Conservation (phyloP, 2,113 vertebrate species). For the Calidris pugnax region DNA sequence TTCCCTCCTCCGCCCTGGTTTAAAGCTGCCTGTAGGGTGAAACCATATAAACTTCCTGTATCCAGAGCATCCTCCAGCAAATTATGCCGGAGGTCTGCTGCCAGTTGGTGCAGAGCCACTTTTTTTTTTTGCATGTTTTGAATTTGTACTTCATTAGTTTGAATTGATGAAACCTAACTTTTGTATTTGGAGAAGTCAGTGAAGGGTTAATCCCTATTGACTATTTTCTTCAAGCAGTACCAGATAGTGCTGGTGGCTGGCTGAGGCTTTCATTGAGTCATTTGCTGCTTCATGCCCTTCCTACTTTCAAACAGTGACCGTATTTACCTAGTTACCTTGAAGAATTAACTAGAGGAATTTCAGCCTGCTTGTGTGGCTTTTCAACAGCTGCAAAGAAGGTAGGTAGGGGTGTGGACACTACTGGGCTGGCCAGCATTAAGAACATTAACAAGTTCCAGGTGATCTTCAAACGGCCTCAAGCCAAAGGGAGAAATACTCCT, state of each 20-base stretch:
- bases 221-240: neutral
- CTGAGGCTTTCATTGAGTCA: neutral
- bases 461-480: neutral
- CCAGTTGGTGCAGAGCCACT: neutral
- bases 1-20: neutral
- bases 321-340: neutral
- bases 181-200: neutral
- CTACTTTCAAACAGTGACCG: neutral
- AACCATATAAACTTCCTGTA: neutral
- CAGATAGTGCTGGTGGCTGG: neutral
- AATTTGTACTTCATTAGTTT: neutral
- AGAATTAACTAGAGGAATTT: neutral
- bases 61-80: neutral
- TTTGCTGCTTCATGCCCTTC: neutral
- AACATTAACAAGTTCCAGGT: neutral
- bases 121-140: neutral
- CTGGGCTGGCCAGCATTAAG: neutral
- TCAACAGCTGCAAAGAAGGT: neutral
- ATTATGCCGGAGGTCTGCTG: neutral
- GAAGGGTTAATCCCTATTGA: neutral
- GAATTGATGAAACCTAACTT: neutral
- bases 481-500: neutral
- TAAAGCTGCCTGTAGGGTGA: neutral
- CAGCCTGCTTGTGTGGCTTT: neutral
- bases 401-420: neutral